Percentiles rank a stretch among this genome's conserved stretches.
Conservation (phyloP, 2,113 vertebrate species). For the Centropus bengalensis region DNA sequence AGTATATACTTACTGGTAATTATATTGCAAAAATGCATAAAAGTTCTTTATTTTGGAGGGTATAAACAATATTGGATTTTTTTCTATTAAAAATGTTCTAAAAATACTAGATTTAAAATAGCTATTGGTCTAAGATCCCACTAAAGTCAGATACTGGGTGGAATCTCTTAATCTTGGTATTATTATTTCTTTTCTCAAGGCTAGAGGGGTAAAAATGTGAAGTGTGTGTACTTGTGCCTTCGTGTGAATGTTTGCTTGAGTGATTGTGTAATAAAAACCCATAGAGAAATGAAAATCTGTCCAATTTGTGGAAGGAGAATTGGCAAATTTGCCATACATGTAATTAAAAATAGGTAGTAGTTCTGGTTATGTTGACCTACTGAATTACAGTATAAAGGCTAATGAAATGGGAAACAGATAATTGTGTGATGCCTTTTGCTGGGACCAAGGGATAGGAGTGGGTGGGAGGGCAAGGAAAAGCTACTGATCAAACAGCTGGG, state of each 20-base stretch:
- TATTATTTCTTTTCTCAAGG: not conserved
- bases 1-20: not conserved
- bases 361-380: not conserved
- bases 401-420: not conserved
- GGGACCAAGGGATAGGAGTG: not conserved
- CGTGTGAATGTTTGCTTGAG: not conserved
- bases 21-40: not conserved
- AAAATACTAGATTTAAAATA: not conserved
- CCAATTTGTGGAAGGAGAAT: not conserved
- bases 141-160: not conserved
- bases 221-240: rapidly evolving
- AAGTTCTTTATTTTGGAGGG: not conserved
- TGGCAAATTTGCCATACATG: not conserved
- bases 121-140: not conserved
- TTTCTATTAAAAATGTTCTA: not conserved
- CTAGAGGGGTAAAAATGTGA: not conserved
- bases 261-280: not conserved
- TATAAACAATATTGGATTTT: not conserved
- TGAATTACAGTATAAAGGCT: not conserved
- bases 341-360: not conserved
- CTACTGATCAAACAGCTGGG: not conserved
- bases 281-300: not conserved
- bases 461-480: not conserved
- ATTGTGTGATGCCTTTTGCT: not conserved
- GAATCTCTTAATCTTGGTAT: not conserved